phyloP scores from a whole-genome alignment of 2,113 vertebrate species.

The Blennius ocellaris region DNA sequence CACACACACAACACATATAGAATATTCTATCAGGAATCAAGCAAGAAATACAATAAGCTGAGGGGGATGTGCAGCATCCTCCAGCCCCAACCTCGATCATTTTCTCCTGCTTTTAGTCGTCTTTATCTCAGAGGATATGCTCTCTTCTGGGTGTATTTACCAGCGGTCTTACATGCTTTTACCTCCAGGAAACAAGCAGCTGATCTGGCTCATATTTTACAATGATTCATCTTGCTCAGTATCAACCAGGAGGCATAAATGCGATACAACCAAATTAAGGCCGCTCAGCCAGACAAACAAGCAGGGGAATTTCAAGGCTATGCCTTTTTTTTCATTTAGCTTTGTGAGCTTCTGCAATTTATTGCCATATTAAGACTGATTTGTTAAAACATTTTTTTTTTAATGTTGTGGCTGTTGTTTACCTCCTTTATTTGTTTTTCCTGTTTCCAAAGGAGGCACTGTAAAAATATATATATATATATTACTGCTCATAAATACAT shows the following conservation, averaged over 20 bases:
- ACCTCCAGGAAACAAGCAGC: conserved; percentile 75
- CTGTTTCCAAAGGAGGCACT: conserved; percentile 12
- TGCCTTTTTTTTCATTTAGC: conserved; percentile 45
- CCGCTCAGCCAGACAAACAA: conserved; percentile 76
- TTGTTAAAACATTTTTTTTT: conserved; percentile 49
- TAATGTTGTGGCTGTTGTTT: conserved; percentile 44
- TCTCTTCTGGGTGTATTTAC: conserved; percentile 80
- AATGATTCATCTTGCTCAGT: conserved; percentile 77
- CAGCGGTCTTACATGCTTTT: conserved; percentile 72
- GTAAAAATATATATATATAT: conserved; percentile 5
- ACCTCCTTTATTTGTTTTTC: background rate
- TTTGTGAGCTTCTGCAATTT: conserved; percentile 58
- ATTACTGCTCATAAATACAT: conserved; percentile 42
- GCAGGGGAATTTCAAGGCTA: conserved; percentile 71
- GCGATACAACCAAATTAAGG: conserved; percentile 79
- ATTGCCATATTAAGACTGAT: conserved; percentile 62
- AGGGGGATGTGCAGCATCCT: conserved; percentile 32
- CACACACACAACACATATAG: background rate
- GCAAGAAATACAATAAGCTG: background rate
- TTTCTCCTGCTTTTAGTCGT: conserved; percentile 51
- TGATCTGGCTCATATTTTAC: conserved; percentile 78
- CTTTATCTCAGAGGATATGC: conserved; percentile 64
- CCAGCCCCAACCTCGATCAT: conserved; percentile 14
- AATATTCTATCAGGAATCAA: conserved; percentile 21
- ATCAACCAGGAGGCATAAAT: conserved; percentile 74